Evolutionary conservation across 2,113 vertebrate species (phyloP), one percentile per base, ranked within the genome.

Genomic region (Platysteira castanea): DNA sequence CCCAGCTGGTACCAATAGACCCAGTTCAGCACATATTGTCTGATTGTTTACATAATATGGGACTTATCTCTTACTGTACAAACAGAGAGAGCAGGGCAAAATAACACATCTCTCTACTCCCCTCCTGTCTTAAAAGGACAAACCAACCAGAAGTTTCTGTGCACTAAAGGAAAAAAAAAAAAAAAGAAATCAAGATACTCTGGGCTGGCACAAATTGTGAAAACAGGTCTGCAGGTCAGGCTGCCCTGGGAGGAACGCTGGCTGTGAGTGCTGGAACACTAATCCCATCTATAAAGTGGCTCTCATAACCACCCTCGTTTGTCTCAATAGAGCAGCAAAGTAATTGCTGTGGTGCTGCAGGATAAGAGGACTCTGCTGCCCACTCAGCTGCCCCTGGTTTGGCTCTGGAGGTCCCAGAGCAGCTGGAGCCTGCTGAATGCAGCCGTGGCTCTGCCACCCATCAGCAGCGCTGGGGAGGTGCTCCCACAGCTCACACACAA

Each of bases 361-460:
- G 46, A 19, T 7, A 5, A 56, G 50, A 46, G 52, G 23, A 2
- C 60, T 20, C 31, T 1, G 3, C 22, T 60, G 17, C 42, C 26
- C 9, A 2, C 22, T 69, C 39, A 2, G 5, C 24, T 23, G 35
- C 41, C 28, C 61, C 2, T 1, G 67, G 13, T 8, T 18, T 1
- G 1, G 37, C 15, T 41, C 92, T 71, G 56, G 41, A 30, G 26
- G 9, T 15, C 19, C 33, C 35, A 1, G 61, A 17, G 59, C 50
- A 52, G 57, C 57, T 63, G 60, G 27, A 5, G 14, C n/a, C 54
- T 47, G 27, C 33, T 20, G 8, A 27, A 2, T 1, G 7, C 39
- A 63, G 31, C 22, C 0, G 1, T 30, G 54, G 49, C 33, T 35
- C 1, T 7, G 10, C 16, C 42, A 26, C 19, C n/a, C 2, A 0